Conservation (phyloP, 2,797 vertebrate genomes). For the Champsocephalus esox region DNA sequence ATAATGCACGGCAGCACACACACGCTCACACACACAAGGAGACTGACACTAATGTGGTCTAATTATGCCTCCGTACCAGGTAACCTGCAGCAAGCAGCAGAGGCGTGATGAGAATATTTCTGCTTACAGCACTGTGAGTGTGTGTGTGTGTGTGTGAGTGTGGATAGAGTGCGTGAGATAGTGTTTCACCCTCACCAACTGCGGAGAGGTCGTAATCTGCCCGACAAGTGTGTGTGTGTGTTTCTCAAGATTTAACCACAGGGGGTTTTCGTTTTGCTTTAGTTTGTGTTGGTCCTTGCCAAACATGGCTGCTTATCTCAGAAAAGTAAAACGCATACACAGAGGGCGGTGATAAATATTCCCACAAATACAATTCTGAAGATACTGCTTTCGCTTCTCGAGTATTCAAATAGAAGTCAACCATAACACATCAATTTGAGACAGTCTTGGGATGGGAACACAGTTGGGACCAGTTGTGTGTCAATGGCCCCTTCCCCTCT, state of each 20-base stretch:
- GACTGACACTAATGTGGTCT: constrained; percentile 69
- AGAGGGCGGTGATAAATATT: background rate
- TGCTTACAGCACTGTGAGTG: background rate
- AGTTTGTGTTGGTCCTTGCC: background rate
- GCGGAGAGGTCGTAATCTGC: constrained; percentile 30
- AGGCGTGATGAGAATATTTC: constrained; percentile 58
- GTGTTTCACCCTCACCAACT: constrained; percentile 21
- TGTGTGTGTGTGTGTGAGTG: background rate
- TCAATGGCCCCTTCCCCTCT: too few species aligned
- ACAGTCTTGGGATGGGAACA: too few species aligned
- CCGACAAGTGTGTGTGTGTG: constrained; percentile 24
- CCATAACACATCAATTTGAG: too few species aligned
- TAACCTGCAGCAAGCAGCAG: constrained; percentile 60
- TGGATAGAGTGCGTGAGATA: constrained; percentile 19
- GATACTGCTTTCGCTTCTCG: background rate
- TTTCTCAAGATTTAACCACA: constrained; percentile 31
- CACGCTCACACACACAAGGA: constrained; percentile 2
- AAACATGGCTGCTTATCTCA: constrained; percentile 1
- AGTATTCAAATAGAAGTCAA: constrained; percentile 8
- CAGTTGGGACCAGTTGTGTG: too few species aligned
- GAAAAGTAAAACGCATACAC: background rate
- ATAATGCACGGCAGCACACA: constrained; percentile 6
- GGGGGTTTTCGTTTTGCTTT: background rate
- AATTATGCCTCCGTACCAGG: constrained; percentile 65
- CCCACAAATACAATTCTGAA: background rate